Percentiles rank a stretch among this genome's conserved stretches.
These are phyloP conservation scores for Peromyscus nudipes DNA, from an alignment of 2,797 vertebrate species.

Conservation along the genomic window DNA sequence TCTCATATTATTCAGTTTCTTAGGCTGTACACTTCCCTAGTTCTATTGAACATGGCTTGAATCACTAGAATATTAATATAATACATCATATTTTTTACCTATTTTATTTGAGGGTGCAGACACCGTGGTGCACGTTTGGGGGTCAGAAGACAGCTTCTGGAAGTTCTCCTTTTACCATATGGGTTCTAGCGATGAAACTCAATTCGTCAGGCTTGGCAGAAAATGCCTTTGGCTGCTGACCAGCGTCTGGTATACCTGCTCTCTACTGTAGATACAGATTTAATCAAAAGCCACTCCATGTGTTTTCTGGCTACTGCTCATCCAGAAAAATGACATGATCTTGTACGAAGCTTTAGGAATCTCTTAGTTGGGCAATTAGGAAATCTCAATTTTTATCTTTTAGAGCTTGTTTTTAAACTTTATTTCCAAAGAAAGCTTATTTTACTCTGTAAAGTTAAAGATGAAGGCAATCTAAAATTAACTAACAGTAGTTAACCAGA, in stretches of 20 bases:
- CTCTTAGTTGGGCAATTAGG: not conserved
- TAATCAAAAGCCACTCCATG: not conserved
- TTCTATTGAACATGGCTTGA: conserved; percentile 3
- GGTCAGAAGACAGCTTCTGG: not conserved
- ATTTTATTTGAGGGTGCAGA: not conserved
- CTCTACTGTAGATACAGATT: not conserved
- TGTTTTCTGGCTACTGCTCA: not conserved
- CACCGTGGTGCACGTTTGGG: not conserved
- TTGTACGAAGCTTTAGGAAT: not conserved
- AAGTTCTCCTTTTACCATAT: not conserved
- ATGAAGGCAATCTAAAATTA: not conserved
- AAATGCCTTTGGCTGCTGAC: not conserved
- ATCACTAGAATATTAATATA: not conserved
- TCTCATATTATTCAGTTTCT: conserved; percentile 29
- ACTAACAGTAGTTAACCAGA: conserved; percentile 27
- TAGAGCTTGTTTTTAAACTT: not conserved
- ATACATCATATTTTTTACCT: not conserved
- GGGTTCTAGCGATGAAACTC: not conserved
- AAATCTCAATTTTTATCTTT: conserved; percentile 29
- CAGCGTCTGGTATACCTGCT: not conserved
- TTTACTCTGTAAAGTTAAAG: not conserved
- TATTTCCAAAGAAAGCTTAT: not conserved
- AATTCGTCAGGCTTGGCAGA: not conserved
- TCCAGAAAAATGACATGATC: not conserved
- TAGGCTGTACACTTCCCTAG: not conserved